These are phyloP conservation scores for Neolamprologus tretocephalus DNA, from an alignment of 2,113 vertebrate genomes.

Conservation along the genomic window DNA sequence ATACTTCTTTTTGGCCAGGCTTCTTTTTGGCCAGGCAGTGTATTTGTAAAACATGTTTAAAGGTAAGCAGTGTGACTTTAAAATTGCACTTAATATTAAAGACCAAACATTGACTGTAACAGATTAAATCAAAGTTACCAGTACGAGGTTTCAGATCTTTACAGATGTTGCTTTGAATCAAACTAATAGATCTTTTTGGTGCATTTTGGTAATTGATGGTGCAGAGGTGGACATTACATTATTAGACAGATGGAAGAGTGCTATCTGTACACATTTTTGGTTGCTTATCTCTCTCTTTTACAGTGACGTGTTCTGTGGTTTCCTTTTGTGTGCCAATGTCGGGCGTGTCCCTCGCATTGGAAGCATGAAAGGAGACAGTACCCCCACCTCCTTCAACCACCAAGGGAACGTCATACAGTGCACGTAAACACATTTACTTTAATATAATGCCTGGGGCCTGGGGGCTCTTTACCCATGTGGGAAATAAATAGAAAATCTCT, in stretches of 20 bases:
- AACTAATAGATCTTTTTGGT: background rate
- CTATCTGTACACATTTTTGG: background rate
- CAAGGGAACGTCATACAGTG: conserved; percentile 93
- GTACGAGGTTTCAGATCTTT: background rate
- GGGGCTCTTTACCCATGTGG: background rate
- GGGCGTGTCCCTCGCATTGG: conserved; percentile 86
- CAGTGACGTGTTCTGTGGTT: conserved; percentile 98
- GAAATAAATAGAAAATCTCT: background rate
- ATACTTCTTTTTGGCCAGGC: background rate
- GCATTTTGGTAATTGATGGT: background rate
- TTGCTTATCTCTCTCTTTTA: conserved; percentile 1
- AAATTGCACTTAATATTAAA: background rate
- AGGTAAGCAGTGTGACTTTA: background rate
- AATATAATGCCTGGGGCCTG: background rate
- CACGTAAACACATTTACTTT: conserved; percentile 72
- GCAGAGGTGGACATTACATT: background rate
- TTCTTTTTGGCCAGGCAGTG: background rate
- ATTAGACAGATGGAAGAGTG: background rate
- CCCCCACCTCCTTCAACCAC: conserved; percentile 90
- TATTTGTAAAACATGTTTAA: background rate
- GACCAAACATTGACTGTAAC: background rate
- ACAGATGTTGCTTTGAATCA: background rate
- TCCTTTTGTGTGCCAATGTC: conserved; percentile 89
- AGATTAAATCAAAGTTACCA: background rate
- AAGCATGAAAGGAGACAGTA: conserved; percentile 88